Conservation (phyloP, 2,113 vertebrate species). For the Pipa parva region DNA sequence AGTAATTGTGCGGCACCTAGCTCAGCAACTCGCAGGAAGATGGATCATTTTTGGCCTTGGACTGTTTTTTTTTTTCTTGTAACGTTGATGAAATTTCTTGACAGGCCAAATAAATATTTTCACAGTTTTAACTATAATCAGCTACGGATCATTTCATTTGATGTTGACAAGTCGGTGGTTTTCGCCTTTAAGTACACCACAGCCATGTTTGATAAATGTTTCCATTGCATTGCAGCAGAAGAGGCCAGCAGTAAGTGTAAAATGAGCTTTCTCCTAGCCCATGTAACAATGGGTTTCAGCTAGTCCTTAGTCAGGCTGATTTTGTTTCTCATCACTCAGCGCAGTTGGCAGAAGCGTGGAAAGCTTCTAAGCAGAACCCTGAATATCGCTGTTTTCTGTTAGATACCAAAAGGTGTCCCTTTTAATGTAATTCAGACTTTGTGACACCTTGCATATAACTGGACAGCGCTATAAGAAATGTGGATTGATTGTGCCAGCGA, state of each 20-base stretch:
- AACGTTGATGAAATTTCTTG: not conserved
- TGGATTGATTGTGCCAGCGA: no score
- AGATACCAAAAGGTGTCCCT: constrained; percentile 28
- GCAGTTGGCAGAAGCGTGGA: constrained; percentile 23
- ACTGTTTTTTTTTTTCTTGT: not conserved
- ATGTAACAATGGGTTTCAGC: constrained; percentile 21
- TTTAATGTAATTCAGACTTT: constrained; percentile 26
- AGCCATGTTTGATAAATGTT: constrained; percentile 2
- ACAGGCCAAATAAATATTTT: not conserved
- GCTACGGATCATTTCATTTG: constrained; percentile 1
- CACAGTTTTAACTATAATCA: not conserved
- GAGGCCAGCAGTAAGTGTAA: constrained; percentile 14
- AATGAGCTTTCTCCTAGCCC: constrained; percentile 21
- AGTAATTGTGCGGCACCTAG: no score
- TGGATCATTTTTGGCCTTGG: not conserved
- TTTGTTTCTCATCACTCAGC: constrained; percentile 35
- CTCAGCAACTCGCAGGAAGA: not conserved
- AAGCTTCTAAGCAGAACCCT: constrained; percentile 25
- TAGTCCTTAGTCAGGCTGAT: constrained; percentile 17
- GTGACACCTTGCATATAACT: constrained; percentile 32
- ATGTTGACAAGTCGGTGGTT: not conserved
- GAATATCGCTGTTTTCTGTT: constrained; percentile 23
- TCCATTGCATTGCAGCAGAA: constrained; percentile 3
- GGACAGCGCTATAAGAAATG: constrained; percentile 1
- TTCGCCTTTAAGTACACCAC: constrained; percentile 7